A percentile compares a stretch with the other conserved stretches of the same genome.
phyloP scores from a whole-genome alignment of 2,888 invertebrate species.

The Pyrochroa serraticornis region DNA sequence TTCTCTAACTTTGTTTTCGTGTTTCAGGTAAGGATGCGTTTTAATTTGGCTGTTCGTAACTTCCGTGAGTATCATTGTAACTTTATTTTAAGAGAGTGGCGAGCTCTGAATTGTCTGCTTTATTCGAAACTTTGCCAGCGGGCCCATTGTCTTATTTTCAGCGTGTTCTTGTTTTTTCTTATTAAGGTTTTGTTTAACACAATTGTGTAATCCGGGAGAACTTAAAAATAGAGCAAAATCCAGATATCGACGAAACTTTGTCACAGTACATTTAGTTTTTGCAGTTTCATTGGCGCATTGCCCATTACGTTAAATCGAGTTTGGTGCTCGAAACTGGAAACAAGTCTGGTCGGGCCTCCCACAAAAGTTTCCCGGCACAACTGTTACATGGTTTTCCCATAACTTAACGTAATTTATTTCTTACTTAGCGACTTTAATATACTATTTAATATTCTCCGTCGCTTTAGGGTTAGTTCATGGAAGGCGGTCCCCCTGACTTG shows the following conservation, averaged over 20 bases:
- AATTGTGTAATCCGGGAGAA: too few relatives aligned
- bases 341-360: constrained; percentile 9
- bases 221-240: too few relatives aligned
- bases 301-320: constrained; percentile 18
- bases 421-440: constrained; percentile 26
- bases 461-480: constrained; percentile 27
- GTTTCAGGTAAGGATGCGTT: constrained; percentile 28
- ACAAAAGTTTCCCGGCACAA: constrained; percentile 12
- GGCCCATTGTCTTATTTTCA: too few relatives aligned
- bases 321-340: neutral
- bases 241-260: constrained; percentile 5
- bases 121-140: too few relatives aligned
- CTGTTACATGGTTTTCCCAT: constrained; percentile 25
- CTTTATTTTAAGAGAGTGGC: constrained; percentile 5
- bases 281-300: constrained; percentile 23
- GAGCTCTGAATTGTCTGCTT: too few relatives aligned
- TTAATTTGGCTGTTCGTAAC: constrained; percentile 18
- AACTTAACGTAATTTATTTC: constrained; percentile 28
- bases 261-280: constrained; percentile 18
- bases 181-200: too few relatives aligned
- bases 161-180: too few relatives aligned
- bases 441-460: constrained; percentile 31
- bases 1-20: constrained; percentile 19
- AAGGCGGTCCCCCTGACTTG: constrained; percentile 21
- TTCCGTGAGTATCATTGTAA: constrained; percentile 15